Conservation (phyloP, 2,888 invertebrate species). For the Drosophila formosana region DNA sequence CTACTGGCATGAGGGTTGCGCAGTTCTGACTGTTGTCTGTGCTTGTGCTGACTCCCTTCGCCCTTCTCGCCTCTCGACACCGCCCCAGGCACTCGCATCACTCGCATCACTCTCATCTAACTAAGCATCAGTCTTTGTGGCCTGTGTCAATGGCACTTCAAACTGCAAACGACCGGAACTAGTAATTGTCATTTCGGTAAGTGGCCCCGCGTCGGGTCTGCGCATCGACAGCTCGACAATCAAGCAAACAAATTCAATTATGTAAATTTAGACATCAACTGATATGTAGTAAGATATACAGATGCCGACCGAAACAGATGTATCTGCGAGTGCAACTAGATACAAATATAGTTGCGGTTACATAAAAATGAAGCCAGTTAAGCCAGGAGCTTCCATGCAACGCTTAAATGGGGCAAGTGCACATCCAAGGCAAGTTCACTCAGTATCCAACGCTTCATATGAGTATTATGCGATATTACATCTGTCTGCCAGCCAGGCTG, state of each 20-base stretch:
- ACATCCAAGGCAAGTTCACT: conserved; percentile 16
- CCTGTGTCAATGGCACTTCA: conserved; percentile 79
- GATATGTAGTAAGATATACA: conserved; percentile 8
- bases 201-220: conserved; percentile 65
- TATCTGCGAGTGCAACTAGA: conserved; percentile 1
- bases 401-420: conserved; percentile 54
- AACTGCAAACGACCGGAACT: conserved; percentile 83
- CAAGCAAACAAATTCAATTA: conserved; percentile 85
- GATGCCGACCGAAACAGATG: conserved; percentile 4
- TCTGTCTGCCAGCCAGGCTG: conserved; percentile 23
- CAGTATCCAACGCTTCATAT: conserved; percentile 10
- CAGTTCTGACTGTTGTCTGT: neutral
- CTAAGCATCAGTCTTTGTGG: conserved; percentile 20
- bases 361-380: conserved; percentile 73
- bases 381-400: conserved; percentile 22
- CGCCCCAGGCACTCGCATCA: neutral
- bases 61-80: neutral
- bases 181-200: conserved; percentile 83
- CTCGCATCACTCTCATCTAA: neutral
- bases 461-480: conserved; percentile 46
- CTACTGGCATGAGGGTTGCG: conserved; percentile 55
- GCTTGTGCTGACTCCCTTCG: too few relatives aligned
- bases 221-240: conserved; percentile 83
- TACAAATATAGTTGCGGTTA: conserved; percentile 36
- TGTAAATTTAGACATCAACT: conserved; percentile 83